Conservation (phyloP, 2,797 vertebrate genomes). For the Siniperca undulata region DNA sequence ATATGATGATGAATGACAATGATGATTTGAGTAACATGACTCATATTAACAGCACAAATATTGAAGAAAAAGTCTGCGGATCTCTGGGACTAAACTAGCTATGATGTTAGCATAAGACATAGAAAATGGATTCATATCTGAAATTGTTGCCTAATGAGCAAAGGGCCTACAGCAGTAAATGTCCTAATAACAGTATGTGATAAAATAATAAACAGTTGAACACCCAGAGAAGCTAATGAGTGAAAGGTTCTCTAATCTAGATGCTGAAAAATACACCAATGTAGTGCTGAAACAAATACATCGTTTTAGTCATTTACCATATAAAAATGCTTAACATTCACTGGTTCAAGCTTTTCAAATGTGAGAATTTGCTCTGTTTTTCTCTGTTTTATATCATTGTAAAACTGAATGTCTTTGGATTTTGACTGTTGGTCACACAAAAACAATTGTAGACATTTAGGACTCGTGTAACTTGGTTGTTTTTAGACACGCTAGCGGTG, state of each 20-base stretch:
- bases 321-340: neutral
- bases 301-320: neutral
- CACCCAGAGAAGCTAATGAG: constrained; percentile 39
- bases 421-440: neutral
- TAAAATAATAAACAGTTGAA: constrained; percentile 60
- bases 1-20: neutral
- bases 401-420: neutral
- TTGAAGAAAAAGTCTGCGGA: neutral
- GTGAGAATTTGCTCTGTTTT: neutral
- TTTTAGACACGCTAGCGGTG: neutral
- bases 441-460: neutral
- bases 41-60: neutral
- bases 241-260: constrained; percentile 13
- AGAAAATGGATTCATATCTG: constrained; percentile 35
- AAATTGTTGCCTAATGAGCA: constrained; percentile 49
- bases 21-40: neutral
- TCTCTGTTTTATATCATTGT: neutral
- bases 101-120: neutral
- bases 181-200: constrained; percentile 53
- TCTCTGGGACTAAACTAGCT: neutral
- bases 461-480: neutral
- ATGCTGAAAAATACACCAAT: constrained; percentile 24
- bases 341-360: neutral
- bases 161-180: constrained; percentile 51
- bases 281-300: constrained; percentile 1